Percentiles rank a stretch among this genome's conserved stretches.
Evolutionary conservation across 2,888 invertebrate species (phyloP).

Genomic region (Ochropleura plecta): DNA sequence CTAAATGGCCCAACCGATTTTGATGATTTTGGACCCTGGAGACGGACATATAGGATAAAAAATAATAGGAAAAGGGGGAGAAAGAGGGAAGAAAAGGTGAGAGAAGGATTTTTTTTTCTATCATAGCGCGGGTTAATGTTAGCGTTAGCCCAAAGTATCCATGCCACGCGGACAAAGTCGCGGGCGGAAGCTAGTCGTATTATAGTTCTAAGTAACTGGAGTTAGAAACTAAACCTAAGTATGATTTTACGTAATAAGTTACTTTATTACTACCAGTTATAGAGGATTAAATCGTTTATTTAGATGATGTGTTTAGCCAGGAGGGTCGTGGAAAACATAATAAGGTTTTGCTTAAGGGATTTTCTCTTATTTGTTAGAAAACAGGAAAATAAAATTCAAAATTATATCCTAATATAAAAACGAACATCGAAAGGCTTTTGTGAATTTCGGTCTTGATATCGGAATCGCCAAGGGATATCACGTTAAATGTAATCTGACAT

Average conservation of each 20-base stretch:
- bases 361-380: slow-evolving; percentile 13
- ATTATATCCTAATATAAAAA: slow-evolving; percentile 6
- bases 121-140: too few relatives aligned
- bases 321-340: slow-evolving; percentile 2
- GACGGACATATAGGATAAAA: too few relatives aligned
- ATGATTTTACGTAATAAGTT: not conserved
- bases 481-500: slow-evolving; percentile 17
- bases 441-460: slow-evolving; percentile 14
- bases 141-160: too few relatives aligned
- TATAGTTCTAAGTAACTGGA: not conserved
- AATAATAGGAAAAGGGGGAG: too few relatives aligned
- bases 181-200: too few relatives aligned
- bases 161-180: too few relatives aligned
- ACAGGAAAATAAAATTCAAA: slow-evolving; percentile 17
- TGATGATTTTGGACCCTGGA: too few relatives aligned
- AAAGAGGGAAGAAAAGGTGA: too few relatives aligned
- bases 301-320: not conserved
- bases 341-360: slow-evolving; percentile 2
- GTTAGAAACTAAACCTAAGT: not conserved
- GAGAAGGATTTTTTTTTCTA: too few relatives aligned
- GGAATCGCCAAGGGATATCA: slow-evolving; percentile 19
- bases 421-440: slow-evolving; percentile 6
- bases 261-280: not conserved
- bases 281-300: slow-evolving; percentile 11
- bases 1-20: too few relatives aligned